Percentiles rank a stretch among this genome's conserved stretches.
These are phyloP conservation scores for Paedocypris sp. DNA, from an alignment of 2,113 vertebrate genomes.

Conservation along the genomic window DNA sequence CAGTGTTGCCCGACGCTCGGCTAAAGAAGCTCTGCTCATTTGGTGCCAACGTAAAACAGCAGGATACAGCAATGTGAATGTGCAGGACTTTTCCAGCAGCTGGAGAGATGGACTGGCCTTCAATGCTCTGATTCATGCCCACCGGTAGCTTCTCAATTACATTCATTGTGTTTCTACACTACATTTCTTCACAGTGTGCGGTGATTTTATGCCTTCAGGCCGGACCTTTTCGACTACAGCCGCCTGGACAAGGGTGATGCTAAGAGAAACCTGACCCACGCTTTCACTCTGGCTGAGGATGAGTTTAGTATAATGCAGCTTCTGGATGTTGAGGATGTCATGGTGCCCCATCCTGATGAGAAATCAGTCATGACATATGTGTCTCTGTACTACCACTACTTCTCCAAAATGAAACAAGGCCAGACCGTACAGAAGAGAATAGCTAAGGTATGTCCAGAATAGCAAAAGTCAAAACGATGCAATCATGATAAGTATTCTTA, in stretches of 20 bases:
- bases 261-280: constrained; percentile 63
- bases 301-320: constrained; percentile 74
- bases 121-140: constrained; percentile 79
- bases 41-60: constrained; percentile 86
- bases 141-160: constrained; percentile 57
- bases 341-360: constrained; percentile 70
- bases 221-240: constrained; percentile 74
- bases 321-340: constrained; percentile 78
- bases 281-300: constrained; percentile 68
- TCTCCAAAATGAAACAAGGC: constrained; percentile 72
- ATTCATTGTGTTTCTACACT: not conserved
- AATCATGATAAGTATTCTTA: too few relatives aligned
- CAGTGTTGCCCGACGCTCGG: constrained; percentile 64
- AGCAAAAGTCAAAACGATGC: too few relatives aligned
- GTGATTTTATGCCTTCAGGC: constrained; percentile 50
- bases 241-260: constrained; percentile 53
- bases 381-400: constrained; percentile 82
- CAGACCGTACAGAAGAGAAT: constrained; percentile 76
- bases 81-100: constrained; percentile 79
- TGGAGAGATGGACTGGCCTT: constrained; percentile 82
- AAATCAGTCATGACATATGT: constrained; percentile 86
- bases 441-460: constrained; percentile 67
- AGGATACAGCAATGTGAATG: constrained; percentile 63
- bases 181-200: constrained; percentile 38
- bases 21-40: constrained; percentile 78